Conservation (phyloP, 2,113 vertebrate genomes). For the Rhinopomastus cyanomelas region DNA sequence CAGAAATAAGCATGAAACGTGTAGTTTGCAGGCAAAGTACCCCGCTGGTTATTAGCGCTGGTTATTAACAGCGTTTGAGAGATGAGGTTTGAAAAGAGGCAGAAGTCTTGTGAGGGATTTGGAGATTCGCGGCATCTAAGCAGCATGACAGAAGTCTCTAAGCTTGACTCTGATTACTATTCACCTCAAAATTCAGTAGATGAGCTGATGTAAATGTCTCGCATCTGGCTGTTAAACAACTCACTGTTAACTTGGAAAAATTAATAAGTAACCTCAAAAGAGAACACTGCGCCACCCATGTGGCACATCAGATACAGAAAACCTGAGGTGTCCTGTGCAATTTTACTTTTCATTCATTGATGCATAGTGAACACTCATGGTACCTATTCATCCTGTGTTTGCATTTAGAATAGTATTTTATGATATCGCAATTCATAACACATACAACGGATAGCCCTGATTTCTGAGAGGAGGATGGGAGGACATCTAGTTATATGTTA, state of each 20-base stretch:
- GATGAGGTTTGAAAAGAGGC: neutral
- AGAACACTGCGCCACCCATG: rapidly evolving
- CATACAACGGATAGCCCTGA: neutral
- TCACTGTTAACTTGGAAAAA: neutral
- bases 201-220: neutral
- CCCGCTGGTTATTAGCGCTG: rapidly evolving
- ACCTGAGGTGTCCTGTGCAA: neutral
- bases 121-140: neutral
- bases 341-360: neutral
- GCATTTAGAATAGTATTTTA: neutral
- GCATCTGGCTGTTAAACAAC: neutral
- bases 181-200: neutral
- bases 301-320: neutral
- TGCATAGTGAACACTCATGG: too few relatives aligned
- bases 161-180: neutral
- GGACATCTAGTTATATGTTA: constrained; percentile 6
- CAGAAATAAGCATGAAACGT: neutral
- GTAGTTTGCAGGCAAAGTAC: neutral
- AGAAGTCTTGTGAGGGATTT: neutral
- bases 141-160: neutral
- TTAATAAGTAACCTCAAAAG: neutral
- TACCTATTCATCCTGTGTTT: neutral
- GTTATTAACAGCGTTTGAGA: neutral
- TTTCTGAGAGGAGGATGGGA: neutral
- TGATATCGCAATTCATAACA: neutral